phyloP scores from a whole-genome alignment of 2,797 vertebrate species.

The Scolopax bukidnonensis region DNA sequence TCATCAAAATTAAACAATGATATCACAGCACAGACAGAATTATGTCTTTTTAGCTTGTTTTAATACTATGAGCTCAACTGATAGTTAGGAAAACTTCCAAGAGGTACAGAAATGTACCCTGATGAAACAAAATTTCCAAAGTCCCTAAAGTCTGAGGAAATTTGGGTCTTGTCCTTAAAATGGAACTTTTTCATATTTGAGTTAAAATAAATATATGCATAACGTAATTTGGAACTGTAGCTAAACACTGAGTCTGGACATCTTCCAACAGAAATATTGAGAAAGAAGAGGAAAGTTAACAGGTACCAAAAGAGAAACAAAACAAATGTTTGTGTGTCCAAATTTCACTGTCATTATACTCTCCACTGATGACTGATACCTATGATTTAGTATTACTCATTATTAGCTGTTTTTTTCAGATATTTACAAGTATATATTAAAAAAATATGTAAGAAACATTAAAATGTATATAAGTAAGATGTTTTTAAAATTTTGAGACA shows the following conservation, averaged over 20 bases:
- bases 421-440: background rate
- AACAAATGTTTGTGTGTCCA: background rate
- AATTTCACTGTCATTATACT: background rate
- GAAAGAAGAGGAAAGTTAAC: background rate
- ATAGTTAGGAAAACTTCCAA: background rate
- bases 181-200: background rate
- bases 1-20: background rate
- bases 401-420: background rate
- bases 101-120: background rate
- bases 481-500: background rate
- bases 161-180: background rate
- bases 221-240: background rate
- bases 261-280: background rate
- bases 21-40: background rate
- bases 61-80: background rate
- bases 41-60: background rate
- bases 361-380: background rate
- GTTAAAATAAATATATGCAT: background rate
- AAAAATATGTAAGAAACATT: background rate
- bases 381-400: background rate
- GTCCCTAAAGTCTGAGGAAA: background rate
- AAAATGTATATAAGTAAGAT: background rate
- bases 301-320: background rate
- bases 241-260: background rate
- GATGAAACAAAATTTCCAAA: background rate